phyloP scores from a whole-genome alignment of 2,888 invertebrate genomes.

The Salticus scenicus region DNA sequence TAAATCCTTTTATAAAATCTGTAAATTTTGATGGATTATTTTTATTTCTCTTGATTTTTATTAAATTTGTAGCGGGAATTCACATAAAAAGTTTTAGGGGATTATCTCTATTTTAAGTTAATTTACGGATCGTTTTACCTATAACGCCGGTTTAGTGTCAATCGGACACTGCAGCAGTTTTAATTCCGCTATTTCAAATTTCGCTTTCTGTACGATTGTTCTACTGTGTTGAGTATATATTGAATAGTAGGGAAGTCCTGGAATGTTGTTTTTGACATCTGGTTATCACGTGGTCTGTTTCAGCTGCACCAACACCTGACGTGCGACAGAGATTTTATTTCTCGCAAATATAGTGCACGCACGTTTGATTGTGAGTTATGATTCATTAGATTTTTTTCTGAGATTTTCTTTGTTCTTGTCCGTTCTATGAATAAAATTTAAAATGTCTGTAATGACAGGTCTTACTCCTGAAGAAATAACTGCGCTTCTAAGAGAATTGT shows the following conservation, averaged over 20 bases:
- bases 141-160: neutral
- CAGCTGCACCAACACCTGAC: no score
- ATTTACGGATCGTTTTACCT: neutral
- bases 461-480: slow-evolving; percentile 4
- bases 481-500: neutral
- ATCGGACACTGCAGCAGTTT: neutral
- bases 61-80: neutral
- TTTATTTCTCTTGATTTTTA: neutral
- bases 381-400: neutral
- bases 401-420: neutral
- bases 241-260: no score
- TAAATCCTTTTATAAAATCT: neutral
- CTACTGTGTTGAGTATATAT: no score
- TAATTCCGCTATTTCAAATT: no score
- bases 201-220: no score
- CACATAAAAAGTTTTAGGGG: neutral
- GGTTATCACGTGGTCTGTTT: no score
- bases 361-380: neutral
- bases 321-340: no score
- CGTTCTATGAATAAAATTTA: neutral
- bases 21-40: neutral
- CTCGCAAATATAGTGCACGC: neutral
- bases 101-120: neutral
- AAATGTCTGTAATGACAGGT: neutral
- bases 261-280: no score